A percentile compares a stretch with the other conserved stretches of the same genome.
phyloP scores from a whole-genome alignment of 2,113 vertebrate species.

The Tragelaphus strepsiceros region DNA sequence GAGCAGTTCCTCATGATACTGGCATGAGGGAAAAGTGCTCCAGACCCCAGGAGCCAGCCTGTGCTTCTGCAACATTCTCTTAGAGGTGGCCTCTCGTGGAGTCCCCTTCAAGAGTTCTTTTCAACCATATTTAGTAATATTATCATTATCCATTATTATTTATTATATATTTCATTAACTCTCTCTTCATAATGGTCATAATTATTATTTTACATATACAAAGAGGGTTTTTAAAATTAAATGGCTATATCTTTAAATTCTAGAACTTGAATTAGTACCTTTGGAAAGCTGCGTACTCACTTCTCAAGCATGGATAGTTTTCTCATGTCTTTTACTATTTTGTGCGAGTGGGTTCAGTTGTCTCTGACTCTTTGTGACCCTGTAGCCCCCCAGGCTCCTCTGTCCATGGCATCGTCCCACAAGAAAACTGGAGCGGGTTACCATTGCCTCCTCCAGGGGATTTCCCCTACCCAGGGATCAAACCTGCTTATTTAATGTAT shows the following conservation, averaged over 20 bases:
- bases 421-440: not conserved
- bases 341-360: not conserved
- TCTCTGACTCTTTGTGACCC: not conserved
- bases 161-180: not conserved
- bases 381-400: not conserved
- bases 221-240: not conserved
- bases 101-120: conserved; percentile 93
- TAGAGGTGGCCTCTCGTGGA: conserved; percentile 92
- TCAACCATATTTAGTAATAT: conserved; percentile 83
- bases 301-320: not conserved
- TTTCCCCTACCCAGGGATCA: not conserved
- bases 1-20: conserved; percentile 97
- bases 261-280: not conserved
- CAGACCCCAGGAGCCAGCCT: conserved; percentile 93
- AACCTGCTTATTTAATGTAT: not conserved
- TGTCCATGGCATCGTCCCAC: not conserved
- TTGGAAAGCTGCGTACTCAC: not conserved
- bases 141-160: not conserved
- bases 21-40: conserved; percentile 93
- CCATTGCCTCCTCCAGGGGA: not conserved
- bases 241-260: not conserved
- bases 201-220: not conserved
- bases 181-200: not conserved
- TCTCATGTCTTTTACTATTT: not conserved
- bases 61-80: conserved; percentile 94